phyloP scores from a whole-genome alignment of 2,797 vertebrate species.

The Liparis tanakae region DNA sequence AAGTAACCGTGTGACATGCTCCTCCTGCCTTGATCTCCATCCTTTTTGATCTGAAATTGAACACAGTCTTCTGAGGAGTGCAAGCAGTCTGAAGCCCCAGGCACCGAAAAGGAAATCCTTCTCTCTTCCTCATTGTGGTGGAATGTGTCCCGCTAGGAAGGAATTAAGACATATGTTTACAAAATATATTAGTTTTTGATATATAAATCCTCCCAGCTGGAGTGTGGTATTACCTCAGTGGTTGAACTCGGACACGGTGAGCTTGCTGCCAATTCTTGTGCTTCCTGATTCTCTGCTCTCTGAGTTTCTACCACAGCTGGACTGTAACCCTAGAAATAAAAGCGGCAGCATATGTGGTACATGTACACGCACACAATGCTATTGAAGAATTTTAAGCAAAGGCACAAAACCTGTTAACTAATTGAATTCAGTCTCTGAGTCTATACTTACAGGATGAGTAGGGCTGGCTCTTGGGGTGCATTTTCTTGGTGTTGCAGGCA shows the following conservation, averaged over 20 bases:
- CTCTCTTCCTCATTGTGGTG: constrained; percentile 44
- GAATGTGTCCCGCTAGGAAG: constrained; percentile 27
- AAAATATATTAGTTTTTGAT: background rate
- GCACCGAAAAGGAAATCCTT: constrained; percentile 67
- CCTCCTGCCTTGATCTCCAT: constrained; percentile 36
- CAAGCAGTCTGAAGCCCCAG: constrained; percentile 75
- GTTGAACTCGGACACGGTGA: constrained; percentile 43
- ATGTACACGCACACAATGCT: background rate
- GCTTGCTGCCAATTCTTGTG: constrained; percentile 28
- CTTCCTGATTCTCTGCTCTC: constrained; percentile 49
- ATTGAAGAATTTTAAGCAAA: background rate
- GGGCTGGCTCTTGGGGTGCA: constrained; percentile 72
- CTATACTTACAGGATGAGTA: constrained; percentile 54
- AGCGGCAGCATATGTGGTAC: background rate
- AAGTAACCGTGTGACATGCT: constrained; percentile 63
- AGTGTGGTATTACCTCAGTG: constrained; percentile 54
- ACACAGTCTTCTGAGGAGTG: constrained; percentile 73
- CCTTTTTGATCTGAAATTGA: constrained; percentile 76
- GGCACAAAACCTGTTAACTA: background rate
- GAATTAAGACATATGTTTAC: constrained; percentile 4
- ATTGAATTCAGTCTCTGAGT: background rate
- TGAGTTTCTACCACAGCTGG: constrained; percentile 40
- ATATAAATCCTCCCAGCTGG: background rate
- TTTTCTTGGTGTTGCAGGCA: constrained; percentile 70
- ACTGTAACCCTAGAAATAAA: constrained; percentile 65